These are phyloP conservation scores for Phoeniculus purpureus DNA, from an alignment of 2,797 vertebrate genomes.

Conservation along the genomic window DNA sequence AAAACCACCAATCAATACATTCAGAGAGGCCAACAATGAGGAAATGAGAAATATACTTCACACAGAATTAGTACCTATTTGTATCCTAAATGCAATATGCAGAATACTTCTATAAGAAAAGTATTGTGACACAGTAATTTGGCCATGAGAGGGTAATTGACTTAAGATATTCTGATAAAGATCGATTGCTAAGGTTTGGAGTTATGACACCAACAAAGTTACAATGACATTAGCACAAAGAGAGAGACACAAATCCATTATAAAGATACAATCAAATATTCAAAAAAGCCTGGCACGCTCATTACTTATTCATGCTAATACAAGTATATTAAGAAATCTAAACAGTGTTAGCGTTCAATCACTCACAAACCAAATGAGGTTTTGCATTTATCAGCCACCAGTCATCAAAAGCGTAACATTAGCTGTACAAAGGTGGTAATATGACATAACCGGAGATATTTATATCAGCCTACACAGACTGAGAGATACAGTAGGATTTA, in stretches of 20 bases:
- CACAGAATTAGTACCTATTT: constrained; percentile 67
- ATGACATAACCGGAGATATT: constrained; percentile 82
- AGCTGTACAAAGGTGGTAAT: constrained; percentile 81
- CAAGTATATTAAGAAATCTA: constrained; percentile 99
- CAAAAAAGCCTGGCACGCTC: constrained; percentile 91
- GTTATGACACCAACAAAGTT: constrained; percentile 92
- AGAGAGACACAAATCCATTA: constrained; percentile 92
- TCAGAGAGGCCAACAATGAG: background rate
- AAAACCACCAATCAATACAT: background rate
- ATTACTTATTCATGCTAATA: constrained; percentile 99
- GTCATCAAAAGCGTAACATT: constrained; percentile 74
- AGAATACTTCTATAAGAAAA: constrained; percentile 59
- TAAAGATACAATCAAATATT: constrained; percentile 97
- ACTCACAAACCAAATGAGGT: constrained; percentile 93
- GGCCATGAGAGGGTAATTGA: constrained; percentile 83
- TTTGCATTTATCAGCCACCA: constrained; percentile 90
- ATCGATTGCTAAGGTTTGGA: constrained; percentile 85
- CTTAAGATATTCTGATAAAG: constrained; percentile 90
- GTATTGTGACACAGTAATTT: constrained; percentile 62
- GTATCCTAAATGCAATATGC: constrained; percentile 47
- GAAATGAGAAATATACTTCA: constrained; percentile 57
- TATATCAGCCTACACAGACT: constrained; percentile 78
- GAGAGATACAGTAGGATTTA: constrained; percentile 81
- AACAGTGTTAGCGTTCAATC: constrained; percentile 95
- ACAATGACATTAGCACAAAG: constrained; percentile 88